Percentiles rank a stretch among this genome's conserved stretches.
phyloP scores from a whole-genome alignment of 1,140 invertebrate genomes.

The Meloidogyne hapla region DNA sequence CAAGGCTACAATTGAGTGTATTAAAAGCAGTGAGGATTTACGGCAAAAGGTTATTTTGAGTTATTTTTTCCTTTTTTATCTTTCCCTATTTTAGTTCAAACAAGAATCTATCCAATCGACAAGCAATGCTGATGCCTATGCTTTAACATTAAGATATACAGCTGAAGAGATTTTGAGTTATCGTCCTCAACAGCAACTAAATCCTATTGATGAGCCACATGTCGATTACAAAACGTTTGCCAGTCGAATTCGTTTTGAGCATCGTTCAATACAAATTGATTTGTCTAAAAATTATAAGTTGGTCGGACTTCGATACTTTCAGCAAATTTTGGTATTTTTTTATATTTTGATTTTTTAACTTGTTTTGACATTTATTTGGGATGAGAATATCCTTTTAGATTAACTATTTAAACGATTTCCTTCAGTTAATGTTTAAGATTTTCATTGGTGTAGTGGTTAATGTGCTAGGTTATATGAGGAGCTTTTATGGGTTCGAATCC shows the following conservation, averaged over 20 bases:
- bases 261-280: conserved; percentile 13
- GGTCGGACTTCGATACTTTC: conserved; percentile 27
- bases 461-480: no score
- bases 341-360: neutral
- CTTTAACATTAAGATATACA: neutral
- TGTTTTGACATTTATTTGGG: neutral
- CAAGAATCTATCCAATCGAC: neutral
- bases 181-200: neutral
- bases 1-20: neutral
- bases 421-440: no score
- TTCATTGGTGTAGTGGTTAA: no score
- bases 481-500: no score
- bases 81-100: neutral
- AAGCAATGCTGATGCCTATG: neutral
- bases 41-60: neutral
- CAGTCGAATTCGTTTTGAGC: conserved; percentile 10
- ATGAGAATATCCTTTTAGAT: neutral
- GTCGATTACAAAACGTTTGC: neutral
- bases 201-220: neutral
- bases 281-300: conserved; percentile 22
- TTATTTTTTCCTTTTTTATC: no score
- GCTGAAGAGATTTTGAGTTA: neutral
- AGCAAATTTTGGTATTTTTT: conserved; percentile 24
- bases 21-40: neutral
- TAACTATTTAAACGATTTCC: neutral